Conservation (phyloP, 2,797 vertebrate genomes). For the Oryzias sinensis region DNA sequence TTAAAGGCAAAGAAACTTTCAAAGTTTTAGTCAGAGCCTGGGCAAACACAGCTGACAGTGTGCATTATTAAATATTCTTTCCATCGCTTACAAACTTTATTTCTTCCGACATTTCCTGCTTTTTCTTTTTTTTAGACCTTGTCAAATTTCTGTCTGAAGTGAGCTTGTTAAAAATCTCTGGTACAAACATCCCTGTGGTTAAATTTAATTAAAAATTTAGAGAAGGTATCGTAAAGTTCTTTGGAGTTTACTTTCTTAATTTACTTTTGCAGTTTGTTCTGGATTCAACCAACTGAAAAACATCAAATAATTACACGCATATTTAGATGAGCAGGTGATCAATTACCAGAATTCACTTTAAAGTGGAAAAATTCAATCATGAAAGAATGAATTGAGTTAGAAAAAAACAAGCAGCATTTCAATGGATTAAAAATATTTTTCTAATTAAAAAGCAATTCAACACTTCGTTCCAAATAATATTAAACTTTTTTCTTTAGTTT, state of each 20-base stretch:
- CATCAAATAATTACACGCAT: constrained; percentile 10
- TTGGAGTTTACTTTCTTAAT: constrained; percentile 21
- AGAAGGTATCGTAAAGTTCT: constrained; percentile 18
- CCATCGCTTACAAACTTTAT: constrained; percentile 12
- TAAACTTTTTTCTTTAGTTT: too few relatives aligned
- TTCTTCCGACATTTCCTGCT: constrained; percentile 14
- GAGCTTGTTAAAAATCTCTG: constrained; percentile 31
- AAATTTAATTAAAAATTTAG: constrained; percentile 45
- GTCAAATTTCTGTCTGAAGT: constrained; percentile 17
- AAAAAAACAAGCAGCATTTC: too few relatives aligned
- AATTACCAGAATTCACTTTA: constrained; percentile 2
- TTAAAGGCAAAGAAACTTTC: constrained; percentile 7
- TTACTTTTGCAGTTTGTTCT: constrained; percentile 30
- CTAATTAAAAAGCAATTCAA: too few relatives aligned
- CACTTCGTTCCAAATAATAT: too few relatives aligned
- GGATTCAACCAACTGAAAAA: constrained; percentile 15
- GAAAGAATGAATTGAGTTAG: neutral
- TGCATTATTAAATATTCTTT: constrained; percentile 11
- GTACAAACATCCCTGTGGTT: constrained; percentile 37
- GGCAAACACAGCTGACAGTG: constrained; percentile 19
- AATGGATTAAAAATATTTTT: too few relatives aligned
- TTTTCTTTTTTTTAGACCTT: constrained; percentile 20
- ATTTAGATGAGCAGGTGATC: constrained; percentile 2
- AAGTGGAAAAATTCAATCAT: neutral
- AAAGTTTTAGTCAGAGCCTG: constrained; percentile 13